Conservation (phyloP, 2,888 invertebrate species). For the Imbricaverruca yamaguchii region DNA sequence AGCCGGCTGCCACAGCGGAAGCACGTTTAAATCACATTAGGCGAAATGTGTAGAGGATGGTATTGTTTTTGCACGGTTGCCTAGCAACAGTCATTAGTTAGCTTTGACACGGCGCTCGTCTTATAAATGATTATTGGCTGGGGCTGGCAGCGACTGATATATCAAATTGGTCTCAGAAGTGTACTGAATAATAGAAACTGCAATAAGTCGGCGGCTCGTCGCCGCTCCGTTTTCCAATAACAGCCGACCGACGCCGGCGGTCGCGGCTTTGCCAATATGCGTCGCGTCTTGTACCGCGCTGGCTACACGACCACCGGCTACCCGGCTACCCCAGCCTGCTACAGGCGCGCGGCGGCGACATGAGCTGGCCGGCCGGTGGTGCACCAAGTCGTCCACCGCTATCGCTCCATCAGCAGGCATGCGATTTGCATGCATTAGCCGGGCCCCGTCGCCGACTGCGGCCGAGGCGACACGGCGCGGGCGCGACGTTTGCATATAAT, state of each 20-base stretch:
- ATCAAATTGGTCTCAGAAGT: neutral
- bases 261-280: neutral
- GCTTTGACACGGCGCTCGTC: neutral
- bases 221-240: neutral
- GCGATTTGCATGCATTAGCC: constrained; percentile 21
- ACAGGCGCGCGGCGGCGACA: neutral
- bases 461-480: neutral
- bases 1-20: neutral
- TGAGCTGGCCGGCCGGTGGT: neutral
- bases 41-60: neutral
- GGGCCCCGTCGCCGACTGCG: neutral
- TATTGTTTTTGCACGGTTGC: constrained; percentile 8
- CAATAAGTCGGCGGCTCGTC: neutral
- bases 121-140: constrained; percentile 13
- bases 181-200: neutral
- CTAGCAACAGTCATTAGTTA: neutral
- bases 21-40: neutral
- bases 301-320: neutral
- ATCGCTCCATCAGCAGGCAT: constrained; percentile 4
- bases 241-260: neutral
- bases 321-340: too few relatives aligned
- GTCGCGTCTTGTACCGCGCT: neutral
- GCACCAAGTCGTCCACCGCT: neutral
- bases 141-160: constrained; percentile 2
- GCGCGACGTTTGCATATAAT: constrained; percentile 15